A percentile compares a stretch with the other conserved stretches of the same genome.
These are phyloP conservation scores for Bedellia somnulentella DNA, from an alignment of 2,888 invertebrate genomes.

Conservation along the genomic window DNA sequence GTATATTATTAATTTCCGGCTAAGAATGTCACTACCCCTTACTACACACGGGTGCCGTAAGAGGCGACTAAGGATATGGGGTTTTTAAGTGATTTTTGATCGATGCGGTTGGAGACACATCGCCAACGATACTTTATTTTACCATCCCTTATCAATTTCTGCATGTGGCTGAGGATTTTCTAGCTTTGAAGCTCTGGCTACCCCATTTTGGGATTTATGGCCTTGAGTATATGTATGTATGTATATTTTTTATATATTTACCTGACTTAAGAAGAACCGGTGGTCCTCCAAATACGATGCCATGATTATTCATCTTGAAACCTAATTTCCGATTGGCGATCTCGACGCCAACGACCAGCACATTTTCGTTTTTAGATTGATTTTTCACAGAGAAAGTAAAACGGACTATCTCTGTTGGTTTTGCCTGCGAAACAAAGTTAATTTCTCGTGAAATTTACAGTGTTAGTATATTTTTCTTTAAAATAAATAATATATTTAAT, in stretches of 20 bases:
- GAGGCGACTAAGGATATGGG: no score
- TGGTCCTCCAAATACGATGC: conserved; percentile 21
- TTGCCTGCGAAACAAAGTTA: conserved; percentile 16
- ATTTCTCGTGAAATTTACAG: not conserved
- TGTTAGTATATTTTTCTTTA: not conserved
- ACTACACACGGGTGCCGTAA: no score
- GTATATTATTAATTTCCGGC: not conserved
- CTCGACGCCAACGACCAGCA: conserved; percentile 26
- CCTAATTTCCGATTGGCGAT: conserved; percentile 32
- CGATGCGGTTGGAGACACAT: no score
- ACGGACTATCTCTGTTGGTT: conserved; percentile 21
- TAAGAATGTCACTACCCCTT: no score
- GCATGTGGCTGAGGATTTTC: no score
- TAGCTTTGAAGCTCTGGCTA: no score
- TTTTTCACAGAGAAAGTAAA: conserved; percentile 26
- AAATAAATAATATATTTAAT: no score
- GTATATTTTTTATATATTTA: no score
- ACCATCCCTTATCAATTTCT: not conserved
- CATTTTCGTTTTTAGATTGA: conserved; percentile 23
- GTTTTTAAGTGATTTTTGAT: no score
- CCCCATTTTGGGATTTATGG: no score
- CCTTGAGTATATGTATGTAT: no score
- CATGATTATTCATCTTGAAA: conserved; percentile 22
- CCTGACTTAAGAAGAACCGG: conserved; percentile 21
- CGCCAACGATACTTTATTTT: no score